Percentiles rank a stretch among this genome's conserved stretches.
These are phyloP conservation scores for Etheostoma spectabile DNA, from an alignment of 2,113 vertebrate genomes.

Conservation along the genomic window DNA sequence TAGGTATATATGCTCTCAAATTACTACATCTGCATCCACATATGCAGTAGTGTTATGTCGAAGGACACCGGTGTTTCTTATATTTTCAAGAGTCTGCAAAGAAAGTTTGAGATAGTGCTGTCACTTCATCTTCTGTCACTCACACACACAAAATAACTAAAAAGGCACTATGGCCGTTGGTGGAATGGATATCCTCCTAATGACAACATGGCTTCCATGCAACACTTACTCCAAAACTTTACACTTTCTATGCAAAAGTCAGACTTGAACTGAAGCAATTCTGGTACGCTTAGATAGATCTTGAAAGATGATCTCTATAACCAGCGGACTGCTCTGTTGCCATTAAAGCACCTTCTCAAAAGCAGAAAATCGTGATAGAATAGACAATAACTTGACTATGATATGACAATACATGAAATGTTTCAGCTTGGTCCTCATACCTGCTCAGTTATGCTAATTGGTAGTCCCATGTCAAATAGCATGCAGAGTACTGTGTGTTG, in stretches of 20 bases:
- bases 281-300: background rate
- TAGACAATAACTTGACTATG: background rate
- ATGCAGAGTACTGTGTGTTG: constrained; percentile 20
- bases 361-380: background rate
- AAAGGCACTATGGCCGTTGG: background rate
- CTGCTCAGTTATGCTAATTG: constrained; percentile 41
- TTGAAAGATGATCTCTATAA: background rate
- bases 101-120: background rate
- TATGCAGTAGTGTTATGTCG: background rate
- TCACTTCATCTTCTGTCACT: background rate
- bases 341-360: background rate
- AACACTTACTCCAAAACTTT: background rate
- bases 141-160: background rate
- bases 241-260: background rate
- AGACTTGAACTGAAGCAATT: background rate
- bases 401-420: background rate
- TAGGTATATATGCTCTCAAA: background rate
- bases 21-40: background rate
- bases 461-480: constrained; percentile 58
- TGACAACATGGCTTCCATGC: background rate
- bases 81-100: background rate
- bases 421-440: constrained; percentile 14
- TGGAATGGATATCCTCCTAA: background rate
- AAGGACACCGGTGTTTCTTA: background rate
- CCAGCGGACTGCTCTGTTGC: background rate